These are phyloP conservation scores for Galeopterus variegatus DNA, from an alignment of 2,113 vertebrate species.

Conservation along the genomic window DNA sequence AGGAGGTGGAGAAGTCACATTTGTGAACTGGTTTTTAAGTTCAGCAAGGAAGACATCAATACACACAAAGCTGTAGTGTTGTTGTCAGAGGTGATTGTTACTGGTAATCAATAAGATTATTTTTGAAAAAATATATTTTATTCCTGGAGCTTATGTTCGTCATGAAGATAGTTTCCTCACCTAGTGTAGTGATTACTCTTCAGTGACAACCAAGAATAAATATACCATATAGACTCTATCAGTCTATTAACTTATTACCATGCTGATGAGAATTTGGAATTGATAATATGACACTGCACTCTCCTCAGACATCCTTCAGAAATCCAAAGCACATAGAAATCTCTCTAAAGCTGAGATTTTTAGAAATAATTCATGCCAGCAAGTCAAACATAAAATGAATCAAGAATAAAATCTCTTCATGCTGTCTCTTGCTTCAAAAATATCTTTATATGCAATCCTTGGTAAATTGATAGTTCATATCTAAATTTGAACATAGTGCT, in stretches of 20 bases:
- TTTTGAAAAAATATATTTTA: conserved; percentile 56
- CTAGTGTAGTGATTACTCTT: conserved; percentile 59
- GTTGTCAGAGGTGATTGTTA: conserved; percentile 23
- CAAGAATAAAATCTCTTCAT: conserved; percentile 70
- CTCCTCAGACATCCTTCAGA: conserved; percentile 52
- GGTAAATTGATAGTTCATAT: conserved; percentile 78
- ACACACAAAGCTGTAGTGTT: neutral
- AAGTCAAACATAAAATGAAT: conserved; percentile 75
- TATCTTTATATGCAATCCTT: conserved; percentile 73
- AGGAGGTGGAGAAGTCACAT: conserved; percentile 21
- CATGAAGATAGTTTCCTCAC: conserved; percentile 49
- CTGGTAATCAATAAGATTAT: conserved; percentile 52
- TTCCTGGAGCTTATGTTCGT: conserved; percentile 42
- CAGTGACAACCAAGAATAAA: conserved; percentile 64
- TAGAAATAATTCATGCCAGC: conserved; percentile 68
- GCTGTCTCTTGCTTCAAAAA: conserved; percentile 73
- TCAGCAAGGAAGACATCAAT: conserved; percentile 1
- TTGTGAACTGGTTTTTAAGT: conserved; percentile 33
- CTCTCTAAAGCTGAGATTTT: conserved; percentile 64
- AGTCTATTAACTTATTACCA: conserved; percentile 71
- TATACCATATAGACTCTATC: conserved; percentile 40
- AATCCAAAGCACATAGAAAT: conserved; percentile 45
- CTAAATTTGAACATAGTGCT: conserved; percentile 77
- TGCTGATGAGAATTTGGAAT: conserved; percentile 75
- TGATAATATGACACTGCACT: conserved; percentile 70